Evolutionary conservation across 2,113 vertebrate genomes (phyloP), one percentile per base, ranked within the genome.

Genomic region (Dissostichus mawsoni): DNA sequence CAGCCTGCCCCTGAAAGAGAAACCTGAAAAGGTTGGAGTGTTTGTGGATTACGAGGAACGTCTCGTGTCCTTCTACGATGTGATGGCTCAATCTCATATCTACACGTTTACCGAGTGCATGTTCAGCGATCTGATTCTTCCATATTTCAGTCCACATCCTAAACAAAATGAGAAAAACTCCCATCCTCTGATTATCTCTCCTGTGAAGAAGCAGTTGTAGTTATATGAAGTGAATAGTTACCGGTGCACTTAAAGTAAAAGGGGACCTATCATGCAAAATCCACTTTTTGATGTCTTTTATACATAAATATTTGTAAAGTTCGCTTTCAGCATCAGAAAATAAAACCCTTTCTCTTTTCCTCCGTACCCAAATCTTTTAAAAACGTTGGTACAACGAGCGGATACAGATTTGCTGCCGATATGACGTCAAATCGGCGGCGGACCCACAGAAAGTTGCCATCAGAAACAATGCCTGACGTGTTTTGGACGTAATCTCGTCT

Each of bases 21-120:
- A 77, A 65, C 96, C 95, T 11, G 74, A 84, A 62, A 91, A 90
- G 7, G 92, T 97, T 0, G 96, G 96, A 0, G 94, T 97, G 74
- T 97, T 97, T 45, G 78, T 97, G 72, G 96, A 97, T 82, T 94
- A 94, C 0, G 89, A 94, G 44, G 95, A 94, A 5, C 93, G 94
- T 11, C 83, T 95, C 0, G 90, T 97, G 62, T 96, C 96, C 17
- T 97, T 97, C 81, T 97, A 96, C 51, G 90, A 96, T 5, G 91
- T 90, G 62, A 81, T 45, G 1, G 61, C 80, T 33, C 16, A 41
- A 23, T 66, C 78, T 50, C 93, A 94, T 41, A 96, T 97, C 71
- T 96, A 95, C 73, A 95, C 96, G 0, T 97, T 96, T 74, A 95
- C 83, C 0, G 87, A 85, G 6, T 91, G 91, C 29, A 91, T 63